A percentile compares a stretch with the other conserved stretches of the same genome.
Conservation (phyloP, 2,888 invertebrate species). For the Autographa gamma region DNA sequence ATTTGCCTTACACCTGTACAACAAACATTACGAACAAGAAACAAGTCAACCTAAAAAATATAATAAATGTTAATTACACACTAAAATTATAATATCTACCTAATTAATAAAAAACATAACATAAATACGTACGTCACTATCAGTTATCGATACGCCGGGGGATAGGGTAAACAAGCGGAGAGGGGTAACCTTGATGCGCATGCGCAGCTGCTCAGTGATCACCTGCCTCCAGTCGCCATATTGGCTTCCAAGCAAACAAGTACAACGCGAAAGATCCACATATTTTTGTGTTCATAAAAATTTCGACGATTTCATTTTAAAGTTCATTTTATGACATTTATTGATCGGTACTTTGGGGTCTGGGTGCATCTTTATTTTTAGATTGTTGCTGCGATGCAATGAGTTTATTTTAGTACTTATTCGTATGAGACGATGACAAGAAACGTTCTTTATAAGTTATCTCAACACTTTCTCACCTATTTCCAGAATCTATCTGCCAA, state of each 20-base stretch:
- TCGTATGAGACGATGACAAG: background rate
- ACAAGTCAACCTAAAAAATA: conserved; percentile 3
- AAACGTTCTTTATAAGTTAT: background rate
- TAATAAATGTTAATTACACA: conserved; percentile 26
- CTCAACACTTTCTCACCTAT: no score
- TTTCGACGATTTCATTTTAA: conserved; percentile 62
- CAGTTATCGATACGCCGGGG: conserved; percentile 69
- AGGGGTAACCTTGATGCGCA: conserved; percentile 81
- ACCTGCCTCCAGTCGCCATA: conserved; percentile 81
- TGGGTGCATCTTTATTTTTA: conserved; percentile 30
- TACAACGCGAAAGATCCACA: conserved; percentile 63
- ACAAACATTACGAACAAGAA: background rate
- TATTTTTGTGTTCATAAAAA: conserved; percentile 61
- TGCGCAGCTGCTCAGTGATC: conserved; percentile 81
- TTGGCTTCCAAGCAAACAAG: conserved; percentile 76
- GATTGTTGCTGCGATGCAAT: conserved; percentile 9
- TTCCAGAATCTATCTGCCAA: no score
- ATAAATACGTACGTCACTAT: conserved; percentile 73
- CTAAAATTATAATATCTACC: conserved; percentile 39
- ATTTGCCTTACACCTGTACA: conserved; percentile 16
- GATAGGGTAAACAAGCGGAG: conserved; percentile 72
- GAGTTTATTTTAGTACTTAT: background rate
- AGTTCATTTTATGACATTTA: conserved; percentile 60
- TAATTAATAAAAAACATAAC: conserved; percentile 43
- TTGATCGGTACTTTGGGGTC: conserved; percentile 33